Conservation (phyloP, 2,888 invertebrate genomes). For the Plebejus argus region DNA sequence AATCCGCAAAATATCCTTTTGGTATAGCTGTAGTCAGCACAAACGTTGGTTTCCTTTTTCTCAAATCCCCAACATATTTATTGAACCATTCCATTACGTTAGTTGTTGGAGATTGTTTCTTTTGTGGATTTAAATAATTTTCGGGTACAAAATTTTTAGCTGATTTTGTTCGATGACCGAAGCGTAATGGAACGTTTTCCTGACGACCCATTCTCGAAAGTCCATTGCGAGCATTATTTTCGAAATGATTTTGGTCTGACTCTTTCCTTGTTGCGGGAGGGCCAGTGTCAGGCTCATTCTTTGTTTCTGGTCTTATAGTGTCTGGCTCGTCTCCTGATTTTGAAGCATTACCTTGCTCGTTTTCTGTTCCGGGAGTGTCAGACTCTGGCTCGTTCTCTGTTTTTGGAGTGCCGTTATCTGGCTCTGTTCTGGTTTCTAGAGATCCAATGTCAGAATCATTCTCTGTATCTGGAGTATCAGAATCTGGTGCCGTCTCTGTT, state of each 20-base stretch:
- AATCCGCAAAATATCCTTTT: constrained; percentile 50
- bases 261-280: neutral
- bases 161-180: neutral
- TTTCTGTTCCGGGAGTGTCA: neutral
- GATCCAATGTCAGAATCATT: neutral
- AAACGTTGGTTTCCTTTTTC: constrained; percentile 44
- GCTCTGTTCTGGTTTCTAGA: neutral
- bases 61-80: constrained; percentile 45
- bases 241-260: neutral
- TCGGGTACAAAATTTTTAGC: neutral
- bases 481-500: neutral
- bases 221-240: neutral
- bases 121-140: neutral
- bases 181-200: neutral
- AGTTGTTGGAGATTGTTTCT: constrained; percentile 28
- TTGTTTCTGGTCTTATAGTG: neutral
- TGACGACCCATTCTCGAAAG: neutral
- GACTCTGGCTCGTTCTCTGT: neutral
- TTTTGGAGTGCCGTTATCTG: neutral
- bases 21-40: constrained; percentile 45
- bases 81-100: constrained; percentile 60
- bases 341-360: neutral
- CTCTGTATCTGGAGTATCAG: neutral
- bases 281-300: neutral
- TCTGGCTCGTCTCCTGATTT: neutral